Base-by-base conservation (phyloP, 2,797 vertebrate species). In the Propithecus deckenii region DNA sequence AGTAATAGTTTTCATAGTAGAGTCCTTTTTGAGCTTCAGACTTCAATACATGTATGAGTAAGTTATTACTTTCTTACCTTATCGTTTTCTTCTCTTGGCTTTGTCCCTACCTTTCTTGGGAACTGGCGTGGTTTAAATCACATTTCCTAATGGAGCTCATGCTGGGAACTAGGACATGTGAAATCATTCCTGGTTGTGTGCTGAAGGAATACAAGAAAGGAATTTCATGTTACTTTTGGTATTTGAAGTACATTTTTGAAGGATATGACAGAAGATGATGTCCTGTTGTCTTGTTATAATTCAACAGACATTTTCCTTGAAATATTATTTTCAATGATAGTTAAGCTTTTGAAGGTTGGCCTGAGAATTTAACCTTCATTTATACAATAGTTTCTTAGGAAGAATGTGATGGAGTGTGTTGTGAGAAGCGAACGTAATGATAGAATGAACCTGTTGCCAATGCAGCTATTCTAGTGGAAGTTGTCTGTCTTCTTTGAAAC, bases 81-180 rank as follows among this genome's bases (percentile, higher is more conserved):
- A 18, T n/a, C 14, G 22, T 80, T 86, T 52, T 87, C 38, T 83
- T 50, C 81, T 91, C 55, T 83, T 78, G 46, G 35, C 52, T 95
- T 94, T 95, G 48, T 81, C 52, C 55, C 48, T 91, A 9, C 41
- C n/a, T 93, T 96, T 52, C 35, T 59, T 75, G 59, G 83, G 20
- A 92, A 81, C 61, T 93, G 80, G 74, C 9, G 61, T 63, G 74
- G 30, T 92, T 95, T 97, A 89, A 91, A 89, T 76, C 6, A 52
- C 18, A 57, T 86, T 90, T 92, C 13, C 59, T 85, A 41, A 61
- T 72, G 55, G 71, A 86, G 57, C 18, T 91, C 14, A 3, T 89
- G 50, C 69, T 86, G 57, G 72, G 46, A 30, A 83, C 43, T 91
- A 72, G 35, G 65, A 48, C 18, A 32, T 80, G n/a, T 63, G 48